These are phyloP conservation scores for Chrosomus eos DNA, from an alignment of 2,797 vertebrate species.

Conservation along the genomic window DNA sequence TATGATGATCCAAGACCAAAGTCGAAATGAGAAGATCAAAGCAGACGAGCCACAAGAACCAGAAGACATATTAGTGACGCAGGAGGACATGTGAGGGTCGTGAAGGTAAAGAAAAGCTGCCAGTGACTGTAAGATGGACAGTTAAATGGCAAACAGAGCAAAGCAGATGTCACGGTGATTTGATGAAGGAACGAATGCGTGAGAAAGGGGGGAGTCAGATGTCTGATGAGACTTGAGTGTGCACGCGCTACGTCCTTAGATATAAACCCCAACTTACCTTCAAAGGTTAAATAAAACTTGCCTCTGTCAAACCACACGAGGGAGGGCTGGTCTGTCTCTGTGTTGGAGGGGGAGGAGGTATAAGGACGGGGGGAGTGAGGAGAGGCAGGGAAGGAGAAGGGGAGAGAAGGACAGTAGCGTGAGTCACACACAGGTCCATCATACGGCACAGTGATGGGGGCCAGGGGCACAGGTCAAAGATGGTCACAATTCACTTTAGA, in stretches of 20 bases:
- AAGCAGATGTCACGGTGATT: constrained; percentile 61
- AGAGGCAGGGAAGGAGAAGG: constrained; percentile 71
- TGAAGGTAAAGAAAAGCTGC: constrained; percentile 59
- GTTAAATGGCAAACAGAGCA: constrained; percentile 49
- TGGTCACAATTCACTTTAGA: constrained; percentile 15
- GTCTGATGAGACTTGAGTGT: constrained; percentile 62
- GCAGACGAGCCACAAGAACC: constrained; percentile 12
- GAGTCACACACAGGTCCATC: constrained; percentile 85
- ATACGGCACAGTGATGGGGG: constrained; percentile 72
- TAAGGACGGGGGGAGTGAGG: constrained; percentile 75
- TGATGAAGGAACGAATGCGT: constrained; percentile 66
- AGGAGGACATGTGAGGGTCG: constrained; percentile 57
- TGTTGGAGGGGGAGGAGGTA: constrained; percentile 83
- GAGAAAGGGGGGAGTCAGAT: constrained; percentile 54
- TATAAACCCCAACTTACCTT: constrained; percentile 91
- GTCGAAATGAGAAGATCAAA: constrained; percentile 44
- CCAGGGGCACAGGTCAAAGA: constrained; percentile 48
- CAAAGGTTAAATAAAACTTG: constrained; percentile 99
- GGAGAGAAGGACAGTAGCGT: constrained; percentile 94
- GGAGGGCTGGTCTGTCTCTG: constrained; percentile 99
- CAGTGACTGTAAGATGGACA: constrained; percentile 62
- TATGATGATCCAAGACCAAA: constrained; percentile 65
- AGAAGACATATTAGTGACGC: constrained; percentile 62
- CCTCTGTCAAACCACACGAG: constrained; percentile 99
- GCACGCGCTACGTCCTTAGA: constrained; percentile 70